These are phyloP conservation scores for Drosophila bunnanda DNA, from an alignment of 2,888 invertebrate genomes.

Conservation along the genomic window DNA sequence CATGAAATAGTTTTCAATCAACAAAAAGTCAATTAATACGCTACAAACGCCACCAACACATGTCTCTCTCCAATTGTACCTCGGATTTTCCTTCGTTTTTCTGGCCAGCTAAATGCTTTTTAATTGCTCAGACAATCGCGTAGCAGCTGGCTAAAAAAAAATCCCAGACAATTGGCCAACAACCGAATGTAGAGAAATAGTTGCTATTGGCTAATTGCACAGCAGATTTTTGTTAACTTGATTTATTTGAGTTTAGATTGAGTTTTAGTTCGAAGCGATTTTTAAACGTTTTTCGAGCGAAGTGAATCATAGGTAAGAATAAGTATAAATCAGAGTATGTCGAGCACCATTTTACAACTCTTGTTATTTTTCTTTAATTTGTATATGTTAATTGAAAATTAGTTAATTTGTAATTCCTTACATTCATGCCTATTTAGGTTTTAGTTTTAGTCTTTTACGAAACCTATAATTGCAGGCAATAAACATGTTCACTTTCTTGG, in stretches of 20 bases:
- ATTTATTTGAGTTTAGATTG: constrained; percentile 22
- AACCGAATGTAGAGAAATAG: constrained; percentile 14
- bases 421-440: not conserved
- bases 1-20: constrained; percentile 66
- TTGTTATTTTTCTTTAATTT: not conserved
- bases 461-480: not conserved
- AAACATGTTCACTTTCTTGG: not conserved
- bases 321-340: not conserved
- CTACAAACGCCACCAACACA: constrained; percentile 48
- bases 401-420: not conserved
- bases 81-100: constrained; percentile 9
- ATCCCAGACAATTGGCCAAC: constrained; percentile 40
- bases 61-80: constrained; percentile 50
- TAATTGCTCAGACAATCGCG: constrained; percentile 56
- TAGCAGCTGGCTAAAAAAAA: constrained; percentile 33
- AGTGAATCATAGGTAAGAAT: not conserved
- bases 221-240: constrained; percentile 20
- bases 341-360: not conserved
- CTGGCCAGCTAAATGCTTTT: constrained; percentile 48
- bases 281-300: not conserved
- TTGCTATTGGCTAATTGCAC: constrained; percentile 36
- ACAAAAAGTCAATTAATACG: constrained; percentile 67
- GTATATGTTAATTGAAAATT: too few relatives aligned
- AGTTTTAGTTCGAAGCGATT: not conserved
- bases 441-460: not conserved